Evolutionary conservation across 1,140 invertebrate species (phyloP), one percentile per base, ranked within the genome.

Genomic region (Drosophila mayri): DNA sequence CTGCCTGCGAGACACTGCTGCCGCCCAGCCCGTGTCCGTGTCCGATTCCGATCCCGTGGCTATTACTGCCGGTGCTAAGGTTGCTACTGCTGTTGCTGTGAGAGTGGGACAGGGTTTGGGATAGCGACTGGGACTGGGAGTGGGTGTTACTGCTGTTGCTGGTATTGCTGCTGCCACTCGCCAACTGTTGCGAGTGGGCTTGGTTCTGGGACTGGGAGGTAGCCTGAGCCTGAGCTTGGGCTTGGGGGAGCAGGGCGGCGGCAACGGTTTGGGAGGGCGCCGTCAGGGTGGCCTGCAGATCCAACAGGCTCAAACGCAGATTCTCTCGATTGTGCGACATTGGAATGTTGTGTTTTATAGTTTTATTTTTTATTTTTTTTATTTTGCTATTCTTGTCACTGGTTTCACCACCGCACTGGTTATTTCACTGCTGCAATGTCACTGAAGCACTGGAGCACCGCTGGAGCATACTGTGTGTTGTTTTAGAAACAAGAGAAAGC

Each of bases 271-370:
- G 88, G 44, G 85, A 88, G 63, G 85, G 85, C 57, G 85, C 85
- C 44, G 88, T 79, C 49, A 91, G 54, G 38, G 91, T 90, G 28
- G 84, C 72, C 90, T 92, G 91, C 47, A 92, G 76, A 72, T 92
- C 91, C 62, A 92, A 79, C 57, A 92, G 78, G 78, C 91, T 92
- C 37, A 92, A 68, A 3, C 91, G 91, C 59, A 92, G 76, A 87
- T 92, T 92, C 72, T 92, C 91, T 52, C 91, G 91, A 81, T 92
- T 92, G 55, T 91, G 84, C 66, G 87, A 85, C 91, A 92, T 54
- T 54, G 52, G 47, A 49, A 49, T 49, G 25, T 49, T 50, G n/a
- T 37, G n/a, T 40, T 30, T 35, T 25, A 52, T 16, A 30, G 73
- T 41, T 16, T n/a, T 22, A 22, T 22, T 3, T 54, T 38, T 28